phyloP scores from a whole-genome alignment of 2,113 vertebrate genomes.

The Thamnophis sirtalis region DNA sequence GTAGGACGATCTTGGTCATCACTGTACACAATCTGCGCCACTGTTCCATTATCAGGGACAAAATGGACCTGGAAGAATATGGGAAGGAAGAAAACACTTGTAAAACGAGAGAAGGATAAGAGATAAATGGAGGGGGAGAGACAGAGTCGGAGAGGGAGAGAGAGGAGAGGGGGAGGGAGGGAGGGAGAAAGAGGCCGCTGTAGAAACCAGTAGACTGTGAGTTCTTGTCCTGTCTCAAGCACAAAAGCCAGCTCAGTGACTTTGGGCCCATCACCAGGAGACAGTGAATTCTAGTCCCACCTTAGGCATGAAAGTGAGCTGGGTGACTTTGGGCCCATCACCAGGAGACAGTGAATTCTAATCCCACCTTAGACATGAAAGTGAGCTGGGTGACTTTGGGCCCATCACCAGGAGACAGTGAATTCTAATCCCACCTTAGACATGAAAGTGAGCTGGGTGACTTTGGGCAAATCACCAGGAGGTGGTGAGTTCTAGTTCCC shows the following conservation, averaged over 20 bases:
- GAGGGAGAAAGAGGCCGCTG: no score
- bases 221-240: not conserved
- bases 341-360: no score
- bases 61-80: slow-evolving; percentile 84
- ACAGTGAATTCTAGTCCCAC: no score
- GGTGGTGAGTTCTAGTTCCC: no score
- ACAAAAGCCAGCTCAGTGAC: no score
- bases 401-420: not conserved
- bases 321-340: no score
- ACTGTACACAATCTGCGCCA: slow-evolving; percentile 95
- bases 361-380: not conserved
- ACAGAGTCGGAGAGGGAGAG: accelerated
- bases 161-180: not conserved
- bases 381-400: not conserved
- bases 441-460: not conserved
- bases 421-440: not conserved
- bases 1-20: slow-evolving; percentile 84
- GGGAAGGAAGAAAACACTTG: not conserved
- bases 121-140: not conserved
- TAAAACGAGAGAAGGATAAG: not conserved
- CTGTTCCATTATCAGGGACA: slow-evolving; percentile 79
- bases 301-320: no score
- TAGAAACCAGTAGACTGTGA: not conserved
- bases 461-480: no score
- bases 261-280: no score